A percentile compares a stretch with the other conserved stretches of the same genome.
Evolutionary conservation across 1,140 invertebrate species (phyloP).

Genomic region (Penaeus vannamei): DNA sequence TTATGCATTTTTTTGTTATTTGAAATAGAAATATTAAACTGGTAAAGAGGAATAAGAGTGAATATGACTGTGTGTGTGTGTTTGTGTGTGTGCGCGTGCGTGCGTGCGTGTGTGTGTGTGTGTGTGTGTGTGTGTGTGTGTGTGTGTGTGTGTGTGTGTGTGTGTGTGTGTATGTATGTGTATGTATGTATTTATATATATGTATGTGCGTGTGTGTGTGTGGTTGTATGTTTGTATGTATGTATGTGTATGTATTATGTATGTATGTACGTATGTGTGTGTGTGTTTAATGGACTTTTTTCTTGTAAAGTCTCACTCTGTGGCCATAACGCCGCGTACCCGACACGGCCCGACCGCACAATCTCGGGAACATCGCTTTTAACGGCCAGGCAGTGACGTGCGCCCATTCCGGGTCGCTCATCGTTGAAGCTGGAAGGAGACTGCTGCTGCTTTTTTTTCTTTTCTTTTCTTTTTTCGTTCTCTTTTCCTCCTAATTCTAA

Average conservation of each 20-base stretch:
- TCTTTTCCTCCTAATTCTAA: not conserved
- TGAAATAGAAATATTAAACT: not conserved
- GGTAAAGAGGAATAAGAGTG: not conserved
- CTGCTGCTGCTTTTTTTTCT: not conserved
- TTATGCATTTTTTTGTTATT: not conserved
- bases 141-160: slow-evolving; percentile 32
- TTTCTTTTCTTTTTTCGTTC: not conserved
- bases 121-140: slow-evolving; percentile 40
- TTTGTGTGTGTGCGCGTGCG: slow-evolving; percentile 14
- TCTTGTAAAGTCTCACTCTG: not conserved
- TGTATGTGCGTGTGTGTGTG: slow-evolving; percentile 12
- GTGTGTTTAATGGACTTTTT: not conserved
- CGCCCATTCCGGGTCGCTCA: not conserved
- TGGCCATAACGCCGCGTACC: no score
- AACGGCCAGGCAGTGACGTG: not conserved
- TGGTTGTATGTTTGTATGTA: slow-evolving; percentile 17
- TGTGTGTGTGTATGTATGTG: slow-evolving; percentile 38
- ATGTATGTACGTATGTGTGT: slow-evolving; percentile 32
- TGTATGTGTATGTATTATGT: slow-evolving; percentile 43
- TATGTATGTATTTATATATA: slow-evolving; percentile 32
- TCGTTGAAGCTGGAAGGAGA: not conserved
- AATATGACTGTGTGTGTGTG: slow-evolving; percentile 10
- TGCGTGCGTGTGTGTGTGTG: slow-evolving; percentile 42
- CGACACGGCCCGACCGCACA: no score
- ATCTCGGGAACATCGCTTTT: no score